These are phyloP conservation scores for Heteractis magnifica DNA, from an alignment of 92 coral and sea anemone genomes.

Conservation along the genomic window DNA sequence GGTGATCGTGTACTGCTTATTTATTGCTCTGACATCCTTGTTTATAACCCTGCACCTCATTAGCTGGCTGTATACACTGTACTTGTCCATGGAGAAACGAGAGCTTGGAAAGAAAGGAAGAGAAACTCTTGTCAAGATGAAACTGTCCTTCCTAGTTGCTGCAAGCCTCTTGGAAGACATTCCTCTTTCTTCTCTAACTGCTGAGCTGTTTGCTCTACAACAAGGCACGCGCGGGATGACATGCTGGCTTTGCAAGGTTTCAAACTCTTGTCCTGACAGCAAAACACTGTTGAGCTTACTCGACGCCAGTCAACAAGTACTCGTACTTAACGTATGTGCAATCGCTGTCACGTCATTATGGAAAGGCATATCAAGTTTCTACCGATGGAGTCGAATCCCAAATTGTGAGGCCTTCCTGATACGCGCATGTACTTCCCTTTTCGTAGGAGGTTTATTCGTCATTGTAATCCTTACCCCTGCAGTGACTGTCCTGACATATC, in stretches of 20 bases:
- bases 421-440: conserved; percentile 85
- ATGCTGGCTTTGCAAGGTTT: conserved; percentile 80
- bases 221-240: conserved; percentile 76
- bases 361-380: conserved; percentile 96
- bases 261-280: conserved; percentile 58
- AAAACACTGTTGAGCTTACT: conserved; percentile 58
- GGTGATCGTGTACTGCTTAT: conserved; percentile 55
- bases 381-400: conserved; percentile 82
- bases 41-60: conserved; percentile 67
- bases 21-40: conserved; percentile 67
- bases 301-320: conserved; percentile 48
- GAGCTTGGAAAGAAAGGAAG: conserved; percentile 68
- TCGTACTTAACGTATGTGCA: conserved; percentile 76
- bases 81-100: conserved; percentile 63
- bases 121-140: conserved; percentile 62
- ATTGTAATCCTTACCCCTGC: conserved; percentile 91
- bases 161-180: conserved; percentile 84
- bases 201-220: conserved; percentile 77
- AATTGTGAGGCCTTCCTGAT: conserved; percentile 71
- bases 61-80: conserved; percentile 81
- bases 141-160: conserved; percentile 69
- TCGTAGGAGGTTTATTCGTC: conserved; percentile 73
- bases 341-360: conserved; percentile 86
- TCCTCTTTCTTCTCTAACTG: conserved; percentile 87
- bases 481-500: conserved; percentile 79